A percentile compares a stretch with the other conserved stretches of the same genome.
Conservation (phyloP, 2,888 invertebrate species). For the Drosophila monieri region DNA sequence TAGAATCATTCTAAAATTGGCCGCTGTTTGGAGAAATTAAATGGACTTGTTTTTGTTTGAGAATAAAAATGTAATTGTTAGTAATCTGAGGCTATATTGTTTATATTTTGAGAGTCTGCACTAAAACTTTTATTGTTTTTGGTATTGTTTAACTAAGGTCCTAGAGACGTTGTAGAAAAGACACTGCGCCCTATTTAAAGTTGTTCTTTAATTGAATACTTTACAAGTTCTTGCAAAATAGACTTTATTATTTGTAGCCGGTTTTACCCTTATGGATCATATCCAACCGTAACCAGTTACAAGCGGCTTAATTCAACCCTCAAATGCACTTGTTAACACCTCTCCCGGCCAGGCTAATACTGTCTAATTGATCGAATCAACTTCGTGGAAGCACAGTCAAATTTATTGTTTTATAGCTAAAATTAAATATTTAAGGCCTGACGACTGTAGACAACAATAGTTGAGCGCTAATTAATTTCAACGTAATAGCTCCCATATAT, state of each 20-base stretch:
- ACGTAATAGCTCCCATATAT: slow-evolving; percentile 14
- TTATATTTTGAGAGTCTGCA: slow-evolving; percentile 3
- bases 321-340: slow-evolving; percentile 61
- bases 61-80: slow-evolving; percentile 48
- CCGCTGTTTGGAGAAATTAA: slow-evolving; percentile 31
- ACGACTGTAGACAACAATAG: slow-evolving; percentile 28
- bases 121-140: slow-evolving; percentile 19
- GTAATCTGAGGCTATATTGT: not conserved
- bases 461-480: slow-evolving; percentile 50
- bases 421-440: slow-evolving; percentile 49
- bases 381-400: slow-evolving; percentile 55
- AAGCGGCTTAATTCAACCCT: slow-evolving; percentile 50
- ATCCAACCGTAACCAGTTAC: slow-evolving; percentile 52
- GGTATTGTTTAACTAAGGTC: not conserved
- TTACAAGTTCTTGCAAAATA: not conserved
- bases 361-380: slow-evolving; percentile 65
- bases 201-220: not conserved
- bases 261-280: not conserved
- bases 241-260: not conserved
- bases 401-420: slow-evolving; percentile 65
- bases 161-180: not conserved
- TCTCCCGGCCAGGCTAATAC: slow-evolving; percentile 39
- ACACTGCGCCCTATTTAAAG: not conserved
- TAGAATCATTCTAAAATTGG: slow-evolving; percentile 21
- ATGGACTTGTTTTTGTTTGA: slow-evolving; percentile 47